Evolutionary conservation across 2,888 invertebrate genomes (phyloP).

Genomic region (Neria commutata): DNA sequence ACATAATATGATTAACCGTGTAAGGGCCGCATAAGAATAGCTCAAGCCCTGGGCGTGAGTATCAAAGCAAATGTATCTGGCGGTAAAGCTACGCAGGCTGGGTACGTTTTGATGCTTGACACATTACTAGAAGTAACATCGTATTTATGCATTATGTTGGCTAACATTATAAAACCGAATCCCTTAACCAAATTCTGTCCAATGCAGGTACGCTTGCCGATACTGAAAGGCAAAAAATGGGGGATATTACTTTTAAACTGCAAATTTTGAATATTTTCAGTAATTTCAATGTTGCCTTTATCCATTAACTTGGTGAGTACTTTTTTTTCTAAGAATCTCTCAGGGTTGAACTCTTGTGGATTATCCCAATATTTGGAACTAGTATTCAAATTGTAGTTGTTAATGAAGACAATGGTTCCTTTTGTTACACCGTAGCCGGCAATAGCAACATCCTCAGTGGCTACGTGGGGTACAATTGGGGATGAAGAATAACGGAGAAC

Average conservation of each 20-base stretch:
- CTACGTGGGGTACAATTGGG: slow-evolving; percentile 88
- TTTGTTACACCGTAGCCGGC: slow-evolving; percentile 73
- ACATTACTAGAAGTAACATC: slow-evolving; percentile 67
- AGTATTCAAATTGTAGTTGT: slow-evolving; percentile 78
- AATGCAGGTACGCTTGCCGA: slow-evolving; percentile 81
- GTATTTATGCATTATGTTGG: slow-evolving; percentile 74
- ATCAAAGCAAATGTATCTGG: slow-evolving; percentile 72
- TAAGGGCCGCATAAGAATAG: not conserved
- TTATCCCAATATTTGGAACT: slow-evolving; percentile 74
- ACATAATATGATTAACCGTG: too few species aligned
- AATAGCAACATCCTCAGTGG: slow-evolving; percentile 75
- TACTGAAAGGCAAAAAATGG: slow-evolving; percentile 82
- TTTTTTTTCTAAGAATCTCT: slow-evolving; percentile 69
- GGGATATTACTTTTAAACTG: slow-evolving; percentile 66
- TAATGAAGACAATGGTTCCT: slow-evolving; percentile 79
- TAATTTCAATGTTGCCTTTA: not conserved
- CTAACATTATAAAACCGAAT: slow-evolving; percentile 74
- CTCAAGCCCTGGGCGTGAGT: slow-evolving; percentile 57
- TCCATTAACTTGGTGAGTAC: not conserved
- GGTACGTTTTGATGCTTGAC: slow-evolving; percentile 66
- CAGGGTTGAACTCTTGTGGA: slow-evolving; percentile 74
- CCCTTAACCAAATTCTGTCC: slow-evolving; percentile 79
- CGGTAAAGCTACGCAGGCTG: slow-evolving; percentile 76
- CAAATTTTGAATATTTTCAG: slow-evolving; percentile 21
- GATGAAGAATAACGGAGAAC: slow-evolving; percentile 79